A percentile compares a stretch with the other conserved stretches of the same genome.
phyloP scores from a whole-genome alignment of 2,113 vertebrate species.

The Plectropomus leopardus region DNA sequence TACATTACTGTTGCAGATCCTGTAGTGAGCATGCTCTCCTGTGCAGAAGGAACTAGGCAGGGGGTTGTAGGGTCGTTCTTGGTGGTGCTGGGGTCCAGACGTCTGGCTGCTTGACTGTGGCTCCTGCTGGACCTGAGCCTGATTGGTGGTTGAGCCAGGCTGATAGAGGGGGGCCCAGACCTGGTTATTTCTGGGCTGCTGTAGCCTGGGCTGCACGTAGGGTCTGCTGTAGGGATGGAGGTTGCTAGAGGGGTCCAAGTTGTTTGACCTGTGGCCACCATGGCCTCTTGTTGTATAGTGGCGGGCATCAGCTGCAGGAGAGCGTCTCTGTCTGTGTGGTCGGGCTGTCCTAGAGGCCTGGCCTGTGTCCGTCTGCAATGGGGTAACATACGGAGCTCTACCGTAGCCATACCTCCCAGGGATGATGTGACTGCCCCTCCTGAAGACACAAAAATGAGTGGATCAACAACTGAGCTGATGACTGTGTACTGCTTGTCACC shows the following conservation, averaged over 20 bases:
- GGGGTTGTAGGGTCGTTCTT: constrained; percentile 65
- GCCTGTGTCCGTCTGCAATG: constrained; percentile 86
- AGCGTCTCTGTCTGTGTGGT: constrained; percentile 84
- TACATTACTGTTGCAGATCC: constrained; percentile 92
- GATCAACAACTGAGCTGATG: neutral
- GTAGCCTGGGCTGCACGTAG: constrained; percentile 68
- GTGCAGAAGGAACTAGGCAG: constrained; percentile 80
- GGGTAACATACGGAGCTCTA: constrained; percentile 88
- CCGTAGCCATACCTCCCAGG: constrained; percentile 95
- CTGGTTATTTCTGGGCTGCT: constrained; percentile 70
- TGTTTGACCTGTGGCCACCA: constrained; percentile 42
- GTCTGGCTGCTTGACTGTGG: constrained; percentile 72
- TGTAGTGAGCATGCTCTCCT: constrained; percentile 86
- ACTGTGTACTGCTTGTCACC: neutral
- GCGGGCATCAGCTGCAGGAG: constrained; percentile 47
- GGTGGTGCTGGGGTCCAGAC: constrained; percentile 23
- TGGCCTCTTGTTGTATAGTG: constrained; percentile 32
- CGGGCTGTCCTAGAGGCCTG: constrained; percentile 55
- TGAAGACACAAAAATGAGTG: constrained; percentile 65
- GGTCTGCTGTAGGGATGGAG: constrained; percentile 32
- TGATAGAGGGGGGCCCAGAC: constrained; percentile 87
- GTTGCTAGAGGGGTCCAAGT: constrained; percentile 55
- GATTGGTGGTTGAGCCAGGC: constrained; percentile 66
- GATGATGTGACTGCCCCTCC: constrained; percentile 85
- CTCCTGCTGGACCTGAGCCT: constrained; percentile 72